Evolutionary conservation across 2,113 vertebrate species (phyloP).

Genomic region (Potamarius usumacintae): DNA sequence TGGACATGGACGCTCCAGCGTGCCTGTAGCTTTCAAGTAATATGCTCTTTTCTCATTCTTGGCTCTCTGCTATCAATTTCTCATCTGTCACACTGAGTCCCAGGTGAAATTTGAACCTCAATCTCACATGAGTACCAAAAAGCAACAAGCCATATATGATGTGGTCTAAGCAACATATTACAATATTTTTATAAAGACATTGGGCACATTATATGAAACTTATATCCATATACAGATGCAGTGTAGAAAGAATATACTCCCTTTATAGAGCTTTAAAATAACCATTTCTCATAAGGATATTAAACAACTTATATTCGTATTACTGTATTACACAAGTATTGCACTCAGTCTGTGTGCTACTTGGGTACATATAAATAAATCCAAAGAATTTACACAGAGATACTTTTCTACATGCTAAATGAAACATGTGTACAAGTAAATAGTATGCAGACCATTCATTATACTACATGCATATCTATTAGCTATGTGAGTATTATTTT

Average conservation of each 20-base stretch:
- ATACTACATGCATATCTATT: neutral
- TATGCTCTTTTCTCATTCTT: neutral
- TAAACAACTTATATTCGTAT: neutral
- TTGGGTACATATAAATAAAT: neutral
- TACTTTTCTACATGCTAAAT: neutral
- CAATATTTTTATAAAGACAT: no score
- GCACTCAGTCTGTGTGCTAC: neutral
- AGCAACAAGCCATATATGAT: no score
- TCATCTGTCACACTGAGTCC: no score
- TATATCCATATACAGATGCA: no score
- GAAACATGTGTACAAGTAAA: neutral
- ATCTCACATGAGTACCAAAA: neutral
- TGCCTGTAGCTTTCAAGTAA: neutral
- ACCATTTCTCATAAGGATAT: neutral
- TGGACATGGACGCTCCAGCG: no score
- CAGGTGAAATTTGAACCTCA: neutral
- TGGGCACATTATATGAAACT: no score
- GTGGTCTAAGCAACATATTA: no score
- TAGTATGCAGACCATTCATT: conserved; percentile 14
- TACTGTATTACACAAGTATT: neutral
- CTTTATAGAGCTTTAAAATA: neutral
- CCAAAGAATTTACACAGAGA: neutral
- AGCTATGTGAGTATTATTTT: neutral
- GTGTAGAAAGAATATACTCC: no score
- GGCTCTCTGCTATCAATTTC: neutral